Evolutionary conservation across 2,113 vertebrate species (phyloP).

Genomic region (Leucoraja erinaceus): DNA sequence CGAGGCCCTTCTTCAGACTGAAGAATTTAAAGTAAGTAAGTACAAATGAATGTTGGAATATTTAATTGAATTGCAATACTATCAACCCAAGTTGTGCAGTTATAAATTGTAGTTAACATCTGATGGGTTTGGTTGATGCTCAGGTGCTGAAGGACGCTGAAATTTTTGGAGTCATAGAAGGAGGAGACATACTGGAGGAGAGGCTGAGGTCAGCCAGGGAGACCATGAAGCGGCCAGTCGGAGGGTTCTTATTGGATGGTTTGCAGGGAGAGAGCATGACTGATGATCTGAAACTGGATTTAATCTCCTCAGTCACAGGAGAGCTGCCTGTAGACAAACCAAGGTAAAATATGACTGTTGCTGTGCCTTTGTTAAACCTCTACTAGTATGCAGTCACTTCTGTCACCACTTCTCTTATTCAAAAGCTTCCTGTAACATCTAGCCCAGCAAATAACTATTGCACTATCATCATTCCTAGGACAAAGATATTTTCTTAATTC

Average conservation of each 20-base stretch:
- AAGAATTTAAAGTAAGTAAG: not conserved
- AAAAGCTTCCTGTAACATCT: not conserved
- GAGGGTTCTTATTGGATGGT: conserved; percentile 86
- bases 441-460: not conserved
- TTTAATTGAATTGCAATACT: not conserved
- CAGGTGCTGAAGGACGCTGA: conserved; percentile 70
- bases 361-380: not conserved
- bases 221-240: conserved; percentile 87
- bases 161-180: conserved; percentile 85
- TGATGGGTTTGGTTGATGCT: not conserved
- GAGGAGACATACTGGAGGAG: conserved; percentile 82
- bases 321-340: conserved; percentile 89
- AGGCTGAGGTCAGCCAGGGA: conserved; percentile 81
- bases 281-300: conserved; percentile 63
- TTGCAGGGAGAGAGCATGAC: conserved; percentile 67
- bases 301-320: conserved; percentile 70
- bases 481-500: not conserved
- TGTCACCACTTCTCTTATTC: not conserved
- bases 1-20: no score
- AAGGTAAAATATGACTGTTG: conserved; percentile 57
- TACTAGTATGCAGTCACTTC: not conserved
- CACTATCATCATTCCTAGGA: not conserved
- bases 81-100: not conserved
- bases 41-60: not conserved
- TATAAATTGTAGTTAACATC: not conserved